These are phyloP conservation scores for Typhlichthys subterraneus DNA, from an alignment of 2,797 vertebrate genomes.

Conservation along the genomic window DNA sequence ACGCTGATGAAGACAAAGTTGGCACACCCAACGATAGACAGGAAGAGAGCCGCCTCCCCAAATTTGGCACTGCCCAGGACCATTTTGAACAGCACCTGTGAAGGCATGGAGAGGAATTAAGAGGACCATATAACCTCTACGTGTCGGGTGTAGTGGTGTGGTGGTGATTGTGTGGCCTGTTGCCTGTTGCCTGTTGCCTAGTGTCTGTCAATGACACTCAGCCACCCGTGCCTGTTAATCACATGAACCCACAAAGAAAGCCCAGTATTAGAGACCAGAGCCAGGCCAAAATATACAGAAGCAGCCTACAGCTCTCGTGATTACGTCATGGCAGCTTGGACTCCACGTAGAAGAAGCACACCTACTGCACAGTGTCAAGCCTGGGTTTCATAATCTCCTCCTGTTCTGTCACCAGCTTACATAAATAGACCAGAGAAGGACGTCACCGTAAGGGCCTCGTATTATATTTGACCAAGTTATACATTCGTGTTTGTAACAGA, in stretches of 20 bases:
- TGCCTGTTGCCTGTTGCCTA: no score
- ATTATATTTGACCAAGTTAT: constrained; percentile 5
- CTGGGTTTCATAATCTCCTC: constrained; percentile 36
- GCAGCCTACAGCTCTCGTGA: constrained; percentile 30
- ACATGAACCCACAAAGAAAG: constrained; percentile 46
- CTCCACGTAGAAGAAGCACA: constrained; percentile 11
- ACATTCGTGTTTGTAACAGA: constrained; percentile 1
- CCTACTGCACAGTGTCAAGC: constrained; percentile 17
- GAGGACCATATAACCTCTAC: constrained; percentile 1
- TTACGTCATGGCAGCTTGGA: constrained; percentile 27
- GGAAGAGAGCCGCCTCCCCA: constrained; percentile 95
- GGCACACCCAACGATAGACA: constrained; percentile 89
- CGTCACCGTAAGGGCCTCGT: background rate
- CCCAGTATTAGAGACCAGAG: constrained; percentile 30
- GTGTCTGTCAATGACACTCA: constrained; percentile 35
- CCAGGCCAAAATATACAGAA: constrained; percentile 38
- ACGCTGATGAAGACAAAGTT: constrained; percentile 91
- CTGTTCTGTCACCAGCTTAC: constrained; percentile 31
- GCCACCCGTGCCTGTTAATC: constrained; percentile 51
- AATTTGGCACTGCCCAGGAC: constrained; percentile 95
- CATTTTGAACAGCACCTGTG: constrained; percentile 95
- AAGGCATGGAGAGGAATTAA: constrained; percentile 10
- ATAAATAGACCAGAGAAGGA: constrained; percentile 20
- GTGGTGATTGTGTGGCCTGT: constrained; percentile 35
- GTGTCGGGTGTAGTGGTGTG: constrained; percentile 27